Evolutionary conservation across 1,140 invertebrate genomes (phyloP), one percentile per base, ranked within the genome.

Genomic region (Drosophila persimilis): DNA sequence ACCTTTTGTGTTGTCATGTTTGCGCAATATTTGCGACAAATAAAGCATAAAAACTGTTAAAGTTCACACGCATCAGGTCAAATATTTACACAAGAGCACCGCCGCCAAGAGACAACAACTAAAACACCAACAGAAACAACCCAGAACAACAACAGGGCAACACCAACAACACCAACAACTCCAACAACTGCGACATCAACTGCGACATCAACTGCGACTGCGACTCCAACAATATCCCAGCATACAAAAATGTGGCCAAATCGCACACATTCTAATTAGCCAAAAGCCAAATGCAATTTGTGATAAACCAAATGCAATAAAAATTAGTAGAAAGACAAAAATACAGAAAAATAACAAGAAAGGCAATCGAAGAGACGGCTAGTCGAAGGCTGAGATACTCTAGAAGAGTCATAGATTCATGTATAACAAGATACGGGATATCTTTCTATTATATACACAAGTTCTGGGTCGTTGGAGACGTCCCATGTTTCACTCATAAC

Each of bases 41-140:
- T 89, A 89, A 89, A 89, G 80, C 86, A 89, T 89, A 89, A 89
- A 89, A 85, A 86, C 83, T 86, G 83, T 86, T 88, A 86, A 85
- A 88, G 83, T 89, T 88, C 84, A 89, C 77, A 81, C 80, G 80
- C 76, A 83, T 78, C 80, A 80, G 77, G 85, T 89, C 80, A 89
- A 89, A 89, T 89, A 89, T 89, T 89, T 89, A 81, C 80, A 86
- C 69, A 80, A 70, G 56, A 45, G 17, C 41, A 15, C 72, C 73
- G 70, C 59, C 64, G 57, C 64, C 63, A 47, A 71, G 20, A 58
- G 48, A 54, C 58, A 75, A 67, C 63, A 71, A 43, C 55, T 57
- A 48, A 60, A 65, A 51, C 72, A 41, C 6, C 35, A 57, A 8
- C 22, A 54, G 9, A 2, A 35, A 31, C 11, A 45, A 45, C 63